Base-by-base conservation (phyloP, 1,140 invertebrate species). In the Bilobella aurantiaca region DNA sequence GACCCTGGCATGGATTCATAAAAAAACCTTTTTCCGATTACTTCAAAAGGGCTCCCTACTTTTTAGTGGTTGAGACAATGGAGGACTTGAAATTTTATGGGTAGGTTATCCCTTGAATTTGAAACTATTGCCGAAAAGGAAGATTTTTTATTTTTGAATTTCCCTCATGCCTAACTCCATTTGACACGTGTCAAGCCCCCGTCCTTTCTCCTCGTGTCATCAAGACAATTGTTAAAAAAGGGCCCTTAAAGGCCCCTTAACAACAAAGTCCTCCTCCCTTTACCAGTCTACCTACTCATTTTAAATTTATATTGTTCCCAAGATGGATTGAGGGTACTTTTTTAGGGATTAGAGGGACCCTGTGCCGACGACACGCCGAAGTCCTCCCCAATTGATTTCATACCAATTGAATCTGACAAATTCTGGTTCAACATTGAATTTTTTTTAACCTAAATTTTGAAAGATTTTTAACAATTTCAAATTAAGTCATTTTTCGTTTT, bases 61-160 rank as follows among this genome's bases (percentile, higher is more conserved):
- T 53, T 53, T 53, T 53, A 53, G 49, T 53, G 49, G 49, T 53
- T 53, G 49, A 53, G 49, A 53, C 49, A 53, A 53, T 53, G 49
- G 23, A n/a, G 49, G 23, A 53, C 12, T 53, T 53, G 49, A 53
- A 53, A 18, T 53, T 53, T n/a, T n/a, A n/a, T n/a, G n/a, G n/a
- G n/a, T n/a, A n/a, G n/a, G n/a, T n/a, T 53, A 53, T 53, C 14
- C 12, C 12, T 53, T 18, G 49, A 23, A 18, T 18, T 53, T 23
- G 5, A 12, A 53, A 23, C 25, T 53, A 16, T 8, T 53, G 49
- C 49, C 49, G 49, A 53, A 53, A 53, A 53, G 23, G 49, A 42
- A 42, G 49, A 53, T 23, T 53, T 53, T 53, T 53, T 53, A 5
- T 16, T 53, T 23, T 53, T 53, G 14, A 53, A n/a, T n/a, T 23